Evolutionary conservation across 2,797 vertebrate species (phyloP).

Genomic region (Sarcophilus harrisii): DNA sequence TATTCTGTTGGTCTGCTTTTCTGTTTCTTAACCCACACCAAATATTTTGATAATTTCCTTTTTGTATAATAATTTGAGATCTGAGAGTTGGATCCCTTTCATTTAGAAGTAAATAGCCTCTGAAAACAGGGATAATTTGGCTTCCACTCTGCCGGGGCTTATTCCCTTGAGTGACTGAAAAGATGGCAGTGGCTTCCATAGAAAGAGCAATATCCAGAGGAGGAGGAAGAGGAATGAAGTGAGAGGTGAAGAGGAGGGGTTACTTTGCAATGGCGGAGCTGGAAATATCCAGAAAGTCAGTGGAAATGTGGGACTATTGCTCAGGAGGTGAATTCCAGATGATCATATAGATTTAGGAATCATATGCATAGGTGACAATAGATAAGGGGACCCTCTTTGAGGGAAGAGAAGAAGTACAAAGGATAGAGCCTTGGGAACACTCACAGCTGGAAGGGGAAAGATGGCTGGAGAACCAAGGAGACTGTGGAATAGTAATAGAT

Average conservation of each 20-base stretch:
- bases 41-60: neutral
- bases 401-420: neutral
- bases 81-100: neutral
- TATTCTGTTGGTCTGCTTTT: neutral
- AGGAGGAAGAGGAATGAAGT: neutral
- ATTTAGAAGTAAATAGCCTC: neutral
- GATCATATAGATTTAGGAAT: neutral
- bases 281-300: neutral
- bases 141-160: neutral
- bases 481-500: neutral
- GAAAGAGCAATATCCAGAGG: neutral
- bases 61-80: neutral
- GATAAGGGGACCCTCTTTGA: neutral
- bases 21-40: neutral
- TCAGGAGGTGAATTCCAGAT: neutral
- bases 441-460: neutral
- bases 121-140: neutral
- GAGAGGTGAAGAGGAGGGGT: neutral
- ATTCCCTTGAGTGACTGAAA: neutral
- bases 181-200: neutral
- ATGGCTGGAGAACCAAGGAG: neutral
- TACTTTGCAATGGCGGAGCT: neutral
- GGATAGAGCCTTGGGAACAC: neutral
- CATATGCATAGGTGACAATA: neutral
- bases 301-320: neutral